phyloP scores from a whole-genome alignment of 2,113 vertebrate species.

The Nymphicus hollandicus region DNA sequence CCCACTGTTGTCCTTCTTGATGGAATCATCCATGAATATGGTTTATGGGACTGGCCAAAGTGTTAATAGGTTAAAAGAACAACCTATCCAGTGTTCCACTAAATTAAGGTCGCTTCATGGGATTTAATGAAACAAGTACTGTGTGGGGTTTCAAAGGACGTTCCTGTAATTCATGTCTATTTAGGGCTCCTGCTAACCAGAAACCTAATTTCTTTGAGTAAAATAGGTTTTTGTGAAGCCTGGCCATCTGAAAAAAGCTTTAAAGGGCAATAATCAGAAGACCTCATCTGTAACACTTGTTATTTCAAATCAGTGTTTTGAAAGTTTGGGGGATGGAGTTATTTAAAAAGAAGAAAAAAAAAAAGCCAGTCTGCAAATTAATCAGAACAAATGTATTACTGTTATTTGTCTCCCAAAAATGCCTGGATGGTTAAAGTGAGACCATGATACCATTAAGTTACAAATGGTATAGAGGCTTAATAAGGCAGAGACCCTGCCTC shows the following conservation, averaged over 20 bases:
- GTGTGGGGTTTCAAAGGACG: slow-evolving; percentile 77
- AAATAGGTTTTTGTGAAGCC: slow-evolving; percentile 80
- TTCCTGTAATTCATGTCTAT: slow-evolving; percentile 84
- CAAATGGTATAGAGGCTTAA: not conserved
- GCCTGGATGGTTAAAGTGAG: not conserved
- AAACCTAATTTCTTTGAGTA: slow-evolving; percentile 82
- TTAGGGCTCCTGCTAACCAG: slow-evolving; percentile 82
- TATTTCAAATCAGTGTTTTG: slow-evolving; percentile 72
- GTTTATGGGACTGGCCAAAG: slow-evolving; percentile 83
- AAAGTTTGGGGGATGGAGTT: slow-evolving; percentile 50
- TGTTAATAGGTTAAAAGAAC: slow-evolving; percentile 84
- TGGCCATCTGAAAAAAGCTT: slow-evolving; percentile 72
- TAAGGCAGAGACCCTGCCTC: not conserved
- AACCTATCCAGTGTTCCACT: slow-evolving; percentile 79
- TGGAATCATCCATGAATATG: slow-evolving; percentile 85
- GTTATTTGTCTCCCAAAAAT: slow-evolving; percentile 16
- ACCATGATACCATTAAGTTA: not conserved
- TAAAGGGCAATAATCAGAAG: slow-evolving; percentile 78
- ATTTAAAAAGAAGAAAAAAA: not conserved
- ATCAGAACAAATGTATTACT: slow-evolving; percentile 30
- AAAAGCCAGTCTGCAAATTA: slow-evolving; percentile 1
- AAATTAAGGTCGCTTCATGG: slow-evolving; percentile 83
- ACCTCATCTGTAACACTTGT: slow-evolving; percentile 73
- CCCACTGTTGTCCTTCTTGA: slow-evolving; percentile 82
- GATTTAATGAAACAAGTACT: slow-evolving; percentile 82